These are phyloP conservation scores for Sussaba pulchella DNA, from an alignment of 2,888 invertebrate genomes.

Conservation along the genomic window DNA sequence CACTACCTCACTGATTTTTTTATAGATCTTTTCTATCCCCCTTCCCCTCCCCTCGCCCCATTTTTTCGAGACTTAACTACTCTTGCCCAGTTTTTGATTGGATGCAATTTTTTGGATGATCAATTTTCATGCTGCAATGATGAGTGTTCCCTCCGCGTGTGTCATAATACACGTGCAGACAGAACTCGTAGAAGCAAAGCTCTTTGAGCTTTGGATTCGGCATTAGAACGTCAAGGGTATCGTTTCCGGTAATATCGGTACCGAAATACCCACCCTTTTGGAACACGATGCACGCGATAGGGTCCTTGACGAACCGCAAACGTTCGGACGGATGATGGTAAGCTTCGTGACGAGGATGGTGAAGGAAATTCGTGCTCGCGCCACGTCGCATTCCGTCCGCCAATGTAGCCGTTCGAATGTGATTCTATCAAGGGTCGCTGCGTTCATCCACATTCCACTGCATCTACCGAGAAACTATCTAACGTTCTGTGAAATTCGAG, in stretches of 20 bases:
- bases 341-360: conserved; percentile 11
- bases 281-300: conserved; percentile 17
- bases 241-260: conserved; percentile 14
- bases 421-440: conserved; percentile 21
- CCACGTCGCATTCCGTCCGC: conserved; percentile 33
- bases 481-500: conserved; percentile 29
- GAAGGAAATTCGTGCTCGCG: conserved; percentile 12
- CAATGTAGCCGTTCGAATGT: conserved; percentile 34
- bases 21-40: no score
- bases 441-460: not conserved
- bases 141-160: no score
- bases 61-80: no score
- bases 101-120: no score
- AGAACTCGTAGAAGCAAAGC: no score
- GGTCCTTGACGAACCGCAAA: conserved; percentile 11
- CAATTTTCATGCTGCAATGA: no score
- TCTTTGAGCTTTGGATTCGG: no score
- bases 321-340: not conserved
- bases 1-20: no score
- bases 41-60: no score
- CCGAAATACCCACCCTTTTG: not conserved
- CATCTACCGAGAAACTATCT: not conserved
- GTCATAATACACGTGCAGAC: no score
- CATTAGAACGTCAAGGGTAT: no score
- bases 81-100: no score